These are phyloP conservation scores for Drosophila nr. perissopoda DNA, from an alignment of 2,888 invertebrate species.

Conservation along the genomic window DNA sequence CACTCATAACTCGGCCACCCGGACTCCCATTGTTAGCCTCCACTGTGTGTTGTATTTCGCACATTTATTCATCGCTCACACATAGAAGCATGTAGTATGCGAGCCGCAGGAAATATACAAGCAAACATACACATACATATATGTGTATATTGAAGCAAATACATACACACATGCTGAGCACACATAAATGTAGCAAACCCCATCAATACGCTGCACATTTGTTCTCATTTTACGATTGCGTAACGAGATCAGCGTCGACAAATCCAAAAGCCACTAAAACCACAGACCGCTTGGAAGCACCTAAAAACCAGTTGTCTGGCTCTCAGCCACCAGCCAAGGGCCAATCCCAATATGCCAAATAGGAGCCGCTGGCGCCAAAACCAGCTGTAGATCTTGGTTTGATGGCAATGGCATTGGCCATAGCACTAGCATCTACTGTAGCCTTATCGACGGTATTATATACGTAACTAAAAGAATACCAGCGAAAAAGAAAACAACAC, in stretches of 20 bases:
- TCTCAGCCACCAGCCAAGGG: slow-evolving; percentile 22
- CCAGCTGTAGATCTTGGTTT: slow-evolving; percentile 40
- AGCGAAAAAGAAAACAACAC: slow-evolving; percentile 27
- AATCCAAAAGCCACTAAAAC: slow-evolving; percentile 78
- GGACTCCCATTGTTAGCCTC: slow-evolving; percentile 43
- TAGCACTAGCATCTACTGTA: slow-evolving; percentile 6
- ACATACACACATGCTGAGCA: not conserved
- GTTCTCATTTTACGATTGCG: slow-evolving; percentile 79
- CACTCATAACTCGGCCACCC: slow-evolving; percentile 47
- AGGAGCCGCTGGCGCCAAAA: slow-evolving; percentile 55
- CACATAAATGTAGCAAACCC: slow-evolving; percentile 50
- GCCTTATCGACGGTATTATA: slow-evolving; percentile 68
- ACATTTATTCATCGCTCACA: slow-evolving; percentile 37
- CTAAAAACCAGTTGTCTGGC: not conserved
- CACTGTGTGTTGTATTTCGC: slow-evolving; percentile 40
- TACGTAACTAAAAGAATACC: slow-evolving; percentile 54
- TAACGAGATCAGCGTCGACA: slow-evolving; percentile 78
- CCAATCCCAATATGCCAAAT: slow-evolving; percentile 69
- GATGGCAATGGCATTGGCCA: slow-evolving; percentile 24
- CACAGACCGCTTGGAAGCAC: slow-evolving; percentile 53
- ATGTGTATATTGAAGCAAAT: slow-evolving; percentile 9
- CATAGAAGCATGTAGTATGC: slow-evolving; percentile 1
- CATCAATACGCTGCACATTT: slow-evolving; percentile 79
- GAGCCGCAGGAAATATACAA: slow-evolving; percentile 3
- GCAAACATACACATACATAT: slow-evolving; percentile 5